A percentile compares a stretch with the other conserved stretches of the same genome.
These are phyloP conservation scores for Drosophila erecta DNA, from an alignment of 1,140 invertebrate genomes.

Conservation along the genomic window DNA sequence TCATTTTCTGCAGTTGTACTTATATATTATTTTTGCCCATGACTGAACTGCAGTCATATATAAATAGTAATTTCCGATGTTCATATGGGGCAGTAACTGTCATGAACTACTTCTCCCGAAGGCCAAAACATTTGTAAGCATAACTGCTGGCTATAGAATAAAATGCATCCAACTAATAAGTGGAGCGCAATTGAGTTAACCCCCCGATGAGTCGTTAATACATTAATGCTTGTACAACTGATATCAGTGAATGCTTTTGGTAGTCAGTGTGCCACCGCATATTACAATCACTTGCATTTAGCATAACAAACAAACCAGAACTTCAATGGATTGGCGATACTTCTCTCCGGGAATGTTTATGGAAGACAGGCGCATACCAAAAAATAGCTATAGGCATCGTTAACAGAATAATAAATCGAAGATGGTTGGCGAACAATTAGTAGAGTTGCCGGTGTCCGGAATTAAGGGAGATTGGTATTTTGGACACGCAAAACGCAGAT, in stretches of 20 bases:
- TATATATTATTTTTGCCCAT: constrained; percentile 1
- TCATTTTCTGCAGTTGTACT: constrained; percentile 1
- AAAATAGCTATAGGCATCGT: constrained; percentile 12
- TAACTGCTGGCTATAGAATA: neutral
- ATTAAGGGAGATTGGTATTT: constrained; percentile 64
- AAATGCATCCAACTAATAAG: constrained; percentile 3
- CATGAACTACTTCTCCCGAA: neutral
- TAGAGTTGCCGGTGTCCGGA: constrained; percentile 44
- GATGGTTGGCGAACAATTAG: constrained; percentile 38
- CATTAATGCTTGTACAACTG: neutral
- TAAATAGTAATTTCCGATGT: neutral
- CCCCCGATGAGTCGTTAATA: neutral
- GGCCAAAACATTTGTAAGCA: constrained; percentile 7
- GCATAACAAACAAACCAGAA: constrained; percentile 70
- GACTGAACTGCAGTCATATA: neutral
- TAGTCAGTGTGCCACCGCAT: constrained; percentile 28
- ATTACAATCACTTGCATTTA: constrained; percentile 49
- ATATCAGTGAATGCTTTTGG: constrained; percentile 3
- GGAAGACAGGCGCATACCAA: constrained; percentile 40
- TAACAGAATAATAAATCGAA: constrained; percentile 41
- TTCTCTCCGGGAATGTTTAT: constrained; percentile 40
- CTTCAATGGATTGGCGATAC: constrained; percentile 46
- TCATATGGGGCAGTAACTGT: neutral
- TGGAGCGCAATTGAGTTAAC: neutral
- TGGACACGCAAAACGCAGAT: constrained; percentile 59